These are phyloP conservation scores for Malacosoma neustria DNA, from an alignment of 2,888 invertebrate species.

Conservation along the genomic window DNA sequence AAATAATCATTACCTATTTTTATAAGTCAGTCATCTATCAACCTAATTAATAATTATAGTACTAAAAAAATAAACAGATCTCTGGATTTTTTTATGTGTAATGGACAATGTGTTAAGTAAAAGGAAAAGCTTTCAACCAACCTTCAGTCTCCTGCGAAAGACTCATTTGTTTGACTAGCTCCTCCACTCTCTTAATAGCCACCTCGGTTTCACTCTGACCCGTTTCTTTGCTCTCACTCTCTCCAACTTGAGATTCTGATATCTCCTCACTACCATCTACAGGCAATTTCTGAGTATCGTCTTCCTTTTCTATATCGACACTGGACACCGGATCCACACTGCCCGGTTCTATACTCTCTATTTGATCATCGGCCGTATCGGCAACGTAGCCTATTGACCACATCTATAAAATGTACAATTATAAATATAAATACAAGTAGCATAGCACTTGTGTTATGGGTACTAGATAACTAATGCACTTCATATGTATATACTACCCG, in stretches of 20 bases:
- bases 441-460: no score
- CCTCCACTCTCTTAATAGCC: constrained; percentile 76
- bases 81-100: no score
- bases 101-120: no score
- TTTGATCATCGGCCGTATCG: constrained; percentile 58
- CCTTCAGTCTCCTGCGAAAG: constrained; percentile 80
- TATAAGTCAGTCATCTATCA: no score
- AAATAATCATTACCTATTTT: no score
- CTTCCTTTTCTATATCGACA: constrained; percentile 36
- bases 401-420: constrained; percentile 85
- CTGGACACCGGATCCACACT: constrained; percentile 37
- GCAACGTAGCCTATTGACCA: constrained; percentile 95
- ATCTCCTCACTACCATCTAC: constrained; percentile 44
- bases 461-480: no score
- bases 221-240: constrained; percentile 36
- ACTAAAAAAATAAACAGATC: no score
- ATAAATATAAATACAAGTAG: neutral
- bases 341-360: constrained; percentile 55
- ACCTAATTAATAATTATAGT: no score
- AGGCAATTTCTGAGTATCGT: constrained; percentile 26
- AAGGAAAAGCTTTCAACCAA: constrained; percentile 33
- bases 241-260: constrained; percentile 21
- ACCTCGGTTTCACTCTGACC: constrained; percentile 48
- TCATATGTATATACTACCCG: no score
- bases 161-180: constrained; percentile 87